phyloP scores from a whole-genome alignment of 2,888 invertebrate species.

The Apamea monoglypha region DNA sequence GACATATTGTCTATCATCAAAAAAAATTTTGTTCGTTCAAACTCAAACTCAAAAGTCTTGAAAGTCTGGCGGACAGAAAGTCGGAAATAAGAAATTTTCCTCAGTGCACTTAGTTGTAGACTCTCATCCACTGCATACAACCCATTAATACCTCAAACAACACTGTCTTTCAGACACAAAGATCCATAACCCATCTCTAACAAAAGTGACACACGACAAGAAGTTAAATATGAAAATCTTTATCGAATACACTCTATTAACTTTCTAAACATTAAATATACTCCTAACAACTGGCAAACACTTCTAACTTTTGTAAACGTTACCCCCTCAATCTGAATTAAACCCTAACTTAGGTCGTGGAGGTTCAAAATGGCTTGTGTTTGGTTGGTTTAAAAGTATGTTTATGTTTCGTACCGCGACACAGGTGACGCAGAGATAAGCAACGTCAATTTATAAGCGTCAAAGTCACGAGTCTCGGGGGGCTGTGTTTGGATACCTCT shows the following conservation, averaged over 20 bases:
- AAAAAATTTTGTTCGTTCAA: too few relatives aligned
- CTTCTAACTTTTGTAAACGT: conserved; percentile 43
- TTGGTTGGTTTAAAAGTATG: conserved; percentile 58
- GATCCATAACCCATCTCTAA: conserved; percentile 6
- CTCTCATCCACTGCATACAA: not conserved
- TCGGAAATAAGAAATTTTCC: not conserved
- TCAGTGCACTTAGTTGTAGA: not conserved
- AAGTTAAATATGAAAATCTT: conserved; percentile 56
- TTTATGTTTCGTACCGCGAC: conserved; percentile 52
- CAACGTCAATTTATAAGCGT: conserved; percentile 82
- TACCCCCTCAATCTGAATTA: not conserved
- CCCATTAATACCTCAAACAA: not conserved
- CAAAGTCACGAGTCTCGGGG: conserved; percentile 71
- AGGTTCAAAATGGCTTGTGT: conserved; percentile 17
- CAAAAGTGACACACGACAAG: conserved; percentile 31
- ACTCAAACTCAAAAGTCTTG: too few relatives aligned
- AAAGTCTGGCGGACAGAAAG: not conserved
- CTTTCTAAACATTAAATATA: conserved; percentile 49
- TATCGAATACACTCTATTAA: conserved; percentile 51
- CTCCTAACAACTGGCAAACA: conserved; percentile 46
- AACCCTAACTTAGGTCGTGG: not conserved
- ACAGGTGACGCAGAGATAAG: conserved; percentile 79
- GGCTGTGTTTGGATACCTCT: conserved; percentile 60
- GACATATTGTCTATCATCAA: too few relatives aligned
- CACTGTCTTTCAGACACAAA: not conserved